These are phyloP conservation scores for Mohoua ochrocephala DNA, from an alignment of 2,113 vertebrate genomes.

Conservation along the genomic window DNA sequence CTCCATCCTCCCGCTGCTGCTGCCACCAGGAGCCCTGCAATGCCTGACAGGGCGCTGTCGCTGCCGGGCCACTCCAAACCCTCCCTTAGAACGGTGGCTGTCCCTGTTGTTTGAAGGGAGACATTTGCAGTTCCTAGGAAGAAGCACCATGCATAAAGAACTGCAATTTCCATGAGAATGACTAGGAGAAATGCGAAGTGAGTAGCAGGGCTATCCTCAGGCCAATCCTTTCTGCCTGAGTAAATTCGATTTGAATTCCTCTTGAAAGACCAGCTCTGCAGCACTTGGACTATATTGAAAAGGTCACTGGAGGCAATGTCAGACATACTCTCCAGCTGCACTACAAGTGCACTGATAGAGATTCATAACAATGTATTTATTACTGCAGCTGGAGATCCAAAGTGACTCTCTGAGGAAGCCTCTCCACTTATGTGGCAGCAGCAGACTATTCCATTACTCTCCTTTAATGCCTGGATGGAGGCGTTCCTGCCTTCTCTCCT, in stretches of 20 bases:
- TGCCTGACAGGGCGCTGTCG: rapidly evolving
- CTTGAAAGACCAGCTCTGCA: conserved; percentile 57
- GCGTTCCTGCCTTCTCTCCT: neutral
- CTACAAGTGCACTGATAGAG: conserved; percentile 38
- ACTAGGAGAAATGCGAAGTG: conserved; percentile 11
- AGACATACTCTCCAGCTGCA: conserved; percentile 65
- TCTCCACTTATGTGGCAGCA: neutral
- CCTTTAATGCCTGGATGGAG: neutral
- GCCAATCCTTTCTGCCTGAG: conserved; percentile 68
- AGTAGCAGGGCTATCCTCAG: conserved; percentile 55
- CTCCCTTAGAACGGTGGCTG: neutral
- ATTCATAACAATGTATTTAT: conserved; percentile 43
- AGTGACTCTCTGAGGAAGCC: neutral
- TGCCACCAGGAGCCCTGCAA: neutral
- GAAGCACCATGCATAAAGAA: conserved; percentile 45
- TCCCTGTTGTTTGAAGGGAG: neutral
- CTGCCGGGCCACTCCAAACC: neutral
- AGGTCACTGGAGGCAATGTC: conserved; percentile 72
- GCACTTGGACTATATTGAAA: conserved; percentile 63
- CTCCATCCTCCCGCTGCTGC: neutral
- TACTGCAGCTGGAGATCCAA: conserved; percentile 14
- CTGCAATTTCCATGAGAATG: conserved; percentile 67
- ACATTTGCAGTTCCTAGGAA: neutral
- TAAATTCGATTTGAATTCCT: conserved; percentile 71
- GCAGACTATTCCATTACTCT: neutral